Percentiles rank a stretch among this genome's conserved stretches.
Evolutionary conservation across 2,888 invertebrate species (phyloP).

Genomic region (Spilosoma lubricipeda): DNA sequence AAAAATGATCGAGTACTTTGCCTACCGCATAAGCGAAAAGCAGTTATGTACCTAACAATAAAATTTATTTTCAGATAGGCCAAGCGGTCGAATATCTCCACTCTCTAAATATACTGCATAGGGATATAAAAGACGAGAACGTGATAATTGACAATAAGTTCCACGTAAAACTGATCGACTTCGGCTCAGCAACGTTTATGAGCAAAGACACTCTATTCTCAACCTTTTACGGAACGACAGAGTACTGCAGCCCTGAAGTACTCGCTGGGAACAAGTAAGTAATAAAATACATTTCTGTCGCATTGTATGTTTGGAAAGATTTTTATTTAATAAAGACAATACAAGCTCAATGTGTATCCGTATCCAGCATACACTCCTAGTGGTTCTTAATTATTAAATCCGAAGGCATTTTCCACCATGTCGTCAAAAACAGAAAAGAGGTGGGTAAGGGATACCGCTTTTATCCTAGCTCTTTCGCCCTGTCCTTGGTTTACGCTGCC

Average conservation of each 20-base stretch:
- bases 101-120: constrained; percentile 88
- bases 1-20: no score
- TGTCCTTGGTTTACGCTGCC: no score
- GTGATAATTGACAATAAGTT: constrained; percentile 90
- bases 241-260: constrained; percentile 92
- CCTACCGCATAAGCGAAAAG: no score
- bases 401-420: no score
- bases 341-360: no score
- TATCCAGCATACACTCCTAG: no score
- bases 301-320: no score
- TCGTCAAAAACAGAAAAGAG: no score
- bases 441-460: no score
- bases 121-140: constrained; percentile 92
- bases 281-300: not conserved
- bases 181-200: constrained; percentile 91
- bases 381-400: no score
- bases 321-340: no score
- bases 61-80: constrained; percentile 83
- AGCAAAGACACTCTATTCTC: constrained; percentile 88
- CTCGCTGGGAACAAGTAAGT: constrained; percentile 89
- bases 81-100: constrained; percentile 90
- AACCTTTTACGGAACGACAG: constrained; percentile 91
- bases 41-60: not conserved
- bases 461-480: no score
- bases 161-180: constrained; percentile 91